Evolutionary conservation across 2,113 vertebrate species (phyloP), one percentile per base, ranked within the genome.

Genomic region (Genyomyrus donnyi): DNA sequence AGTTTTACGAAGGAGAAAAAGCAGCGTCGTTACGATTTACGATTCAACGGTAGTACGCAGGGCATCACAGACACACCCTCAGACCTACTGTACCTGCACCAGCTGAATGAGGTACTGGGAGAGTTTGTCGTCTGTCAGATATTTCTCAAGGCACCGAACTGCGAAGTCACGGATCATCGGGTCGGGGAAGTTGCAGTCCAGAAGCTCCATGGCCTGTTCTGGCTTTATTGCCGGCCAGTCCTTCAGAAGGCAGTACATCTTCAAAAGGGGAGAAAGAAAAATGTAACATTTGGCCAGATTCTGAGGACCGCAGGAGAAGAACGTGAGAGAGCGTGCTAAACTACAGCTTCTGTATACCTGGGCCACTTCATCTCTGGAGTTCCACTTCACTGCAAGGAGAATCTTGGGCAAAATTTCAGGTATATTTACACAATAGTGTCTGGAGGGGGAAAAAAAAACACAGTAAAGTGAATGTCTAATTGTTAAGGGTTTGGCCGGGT

Each of bases 231-330:
- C 96, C 35, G 98, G 98, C 98, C 98, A 99, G 0, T 99, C 98
- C 96, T 99, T 99, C 0, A 99, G 96, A 91, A 99, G 95, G 89
- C 98, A 99, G 92, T 99, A 99, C 98, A 99, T 99, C 98, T 99
- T 89, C 6, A 46, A 91, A 90, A 66, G 77, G 90, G 77, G 58
- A 4, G 92, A 0, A 88, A 15, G 0, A 31, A 3, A 4, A n/a
- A 15, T 13, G 11, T 24, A 27, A 31, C 2, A 5, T n/a, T 10
- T 85, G 45, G 46, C 1, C 83, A 85, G 17, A 35, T 77, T 77
- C 13, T 77, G 35, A 80, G 15, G 35, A 80, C 35, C 0, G 2
- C 31, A 1, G 3, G 35, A 7, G 74, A 80, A 13, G 9, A 17
- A 42, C 2, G 13, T 0, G n/a, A 70, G 62, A 31, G 62, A 70